These are phyloP conservation scores for Hypotaenidia philippensis DNA, from an alignment of 2,797 vertebrate genomes.

Conservation along the genomic window DNA sequence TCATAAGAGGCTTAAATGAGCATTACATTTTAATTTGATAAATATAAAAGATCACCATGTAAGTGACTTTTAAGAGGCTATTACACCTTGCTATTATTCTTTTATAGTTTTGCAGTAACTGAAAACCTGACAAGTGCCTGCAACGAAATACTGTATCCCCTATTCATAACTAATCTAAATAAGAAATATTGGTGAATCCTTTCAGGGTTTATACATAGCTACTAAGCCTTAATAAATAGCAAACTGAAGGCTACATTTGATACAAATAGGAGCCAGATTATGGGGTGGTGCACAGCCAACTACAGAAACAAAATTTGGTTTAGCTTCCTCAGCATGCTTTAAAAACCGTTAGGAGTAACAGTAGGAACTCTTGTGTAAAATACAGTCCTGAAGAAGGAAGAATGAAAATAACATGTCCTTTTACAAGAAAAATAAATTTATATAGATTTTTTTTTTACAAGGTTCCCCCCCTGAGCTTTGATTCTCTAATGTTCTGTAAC, in stretches of 20 bases:
- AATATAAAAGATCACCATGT: background rate
- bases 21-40: background rate
- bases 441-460: background rate
- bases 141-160: background rate
- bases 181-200: background rate
- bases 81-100: background rate
- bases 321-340: background rate
- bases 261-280: background rate
- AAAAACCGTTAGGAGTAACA: background rate
- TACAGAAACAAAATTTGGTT: background rate
- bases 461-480: background rate
- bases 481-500: background rate
- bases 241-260: background rate
- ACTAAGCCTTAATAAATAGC: background rate
- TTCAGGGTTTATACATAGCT: background rate
- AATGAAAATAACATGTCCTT: background rate
- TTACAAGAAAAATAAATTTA: background rate
- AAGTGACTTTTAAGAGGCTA: background rate
- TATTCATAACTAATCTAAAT: background rate
- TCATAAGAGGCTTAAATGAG: background rate
- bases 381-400: background rate
- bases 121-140: background rate
- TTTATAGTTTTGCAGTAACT: background rate
- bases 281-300: background rate
- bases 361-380: background rate